Evolutionary conservation across 2,888 invertebrate species (phyloP).

Genomic region (Sphaerophoria taeniata): DNA sequence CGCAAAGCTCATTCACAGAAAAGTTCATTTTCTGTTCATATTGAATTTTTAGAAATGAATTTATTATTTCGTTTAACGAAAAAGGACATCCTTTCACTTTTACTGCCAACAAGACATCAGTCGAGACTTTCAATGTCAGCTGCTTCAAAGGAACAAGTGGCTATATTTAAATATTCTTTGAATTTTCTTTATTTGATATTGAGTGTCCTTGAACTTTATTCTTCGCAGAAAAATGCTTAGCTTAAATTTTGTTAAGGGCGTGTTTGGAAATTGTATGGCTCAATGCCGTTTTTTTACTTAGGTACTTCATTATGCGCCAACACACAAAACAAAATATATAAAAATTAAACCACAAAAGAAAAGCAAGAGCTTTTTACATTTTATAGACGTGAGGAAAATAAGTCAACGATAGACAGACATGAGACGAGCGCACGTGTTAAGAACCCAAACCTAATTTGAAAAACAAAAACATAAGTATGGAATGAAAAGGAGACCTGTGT

Average conservation of each 20-base stretch:
- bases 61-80: background rate
- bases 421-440: conserved; percentile 9
- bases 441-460: too few species aligned
- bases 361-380: background rate
- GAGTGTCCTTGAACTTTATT: conserved; percentile 4
- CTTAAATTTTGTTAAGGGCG: background rate
- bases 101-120: background rate
- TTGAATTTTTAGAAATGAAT: too few species aligned
- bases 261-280: conserved; percentile 20
- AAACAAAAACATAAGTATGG: too few species aligned
- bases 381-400: background rate
- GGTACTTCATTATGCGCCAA: background rate
- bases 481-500: too few species aligned
- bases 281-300: conserved; percentile 8
- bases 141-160: background rate
- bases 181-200: background rate
- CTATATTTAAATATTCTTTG: background rate
- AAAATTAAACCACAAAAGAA: conserved; percentile 3
- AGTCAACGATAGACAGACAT: conserved; percentile 4
- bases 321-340: background rate
- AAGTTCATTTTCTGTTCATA: too few species aligned
- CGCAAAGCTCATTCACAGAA: too few species aligned
- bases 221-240: background rate
- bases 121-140: background rate
- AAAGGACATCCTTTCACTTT: background rate